Evolutionary conservation across 2,113 vertebrate genomes (phyloP).

Genomic region (Solea solea): DNA sequence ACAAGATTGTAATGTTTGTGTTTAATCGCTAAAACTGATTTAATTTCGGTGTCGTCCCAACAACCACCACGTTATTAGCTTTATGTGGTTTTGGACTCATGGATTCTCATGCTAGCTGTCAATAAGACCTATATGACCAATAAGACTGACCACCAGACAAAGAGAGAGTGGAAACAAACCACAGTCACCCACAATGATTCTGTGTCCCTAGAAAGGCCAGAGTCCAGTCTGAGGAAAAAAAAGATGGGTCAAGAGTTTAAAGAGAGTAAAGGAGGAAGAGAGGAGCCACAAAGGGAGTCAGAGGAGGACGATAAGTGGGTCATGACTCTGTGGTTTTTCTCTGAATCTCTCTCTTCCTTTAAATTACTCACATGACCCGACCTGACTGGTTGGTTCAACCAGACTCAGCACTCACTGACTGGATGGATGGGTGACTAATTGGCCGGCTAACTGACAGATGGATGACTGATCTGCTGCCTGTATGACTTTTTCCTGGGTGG

Average conservation of each 20-base stretch:
- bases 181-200: conserved; percentile 8
- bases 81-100: not conserved
- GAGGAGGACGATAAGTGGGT: conserved; percentile 42
- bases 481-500: conserved; percentile 40
- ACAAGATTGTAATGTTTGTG: no score
- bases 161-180: not conserved
- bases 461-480: conserved; percentile 37
- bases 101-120: not conserved
- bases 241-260: conserved; percentile 49
- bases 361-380: conserved; percentile 59
- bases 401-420: conserved; percentile 24
- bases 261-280: conserved; percentile 26
- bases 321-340: conserved; percentile 46
- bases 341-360: conserved; percentile 51
- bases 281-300: conserved; percentile 52
- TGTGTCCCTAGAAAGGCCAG: conserved; percentile 15
- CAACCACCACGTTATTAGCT: not conserved
- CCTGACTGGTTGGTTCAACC: conserved; percentile 37
- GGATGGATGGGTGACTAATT: conserved; percentile 63
- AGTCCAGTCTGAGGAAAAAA: conserved; percentile 11
- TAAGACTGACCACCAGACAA: conserved; percentile 6
- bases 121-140: not conserved
- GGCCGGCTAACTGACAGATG: conserved; percentile 63
- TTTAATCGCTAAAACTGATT: no score
- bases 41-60: no score